Base-by-base conservation (phyloP, 37 sponge, comb jelly and placozoan species). In the Beroe ovata region DNA sequence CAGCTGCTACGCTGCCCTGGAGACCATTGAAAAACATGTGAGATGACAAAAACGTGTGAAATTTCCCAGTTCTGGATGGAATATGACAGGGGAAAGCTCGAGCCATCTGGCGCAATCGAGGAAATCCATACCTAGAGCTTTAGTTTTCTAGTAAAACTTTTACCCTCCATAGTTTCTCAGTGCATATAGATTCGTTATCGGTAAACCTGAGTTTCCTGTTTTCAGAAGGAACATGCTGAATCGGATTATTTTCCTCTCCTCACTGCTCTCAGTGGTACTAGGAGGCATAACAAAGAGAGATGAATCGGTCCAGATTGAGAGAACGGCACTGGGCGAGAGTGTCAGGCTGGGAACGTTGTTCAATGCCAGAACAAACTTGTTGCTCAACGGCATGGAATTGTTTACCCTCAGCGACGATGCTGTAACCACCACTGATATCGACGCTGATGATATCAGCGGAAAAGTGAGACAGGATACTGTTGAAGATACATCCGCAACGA, bases 291-390 rank as follows among this genome's bases (percentile, higher is more conserved):
- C 54, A 16, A 47, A 47, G 54, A 47, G 54, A 47, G 54, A 6
- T 47, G 54, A 47, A 11, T 47, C 54, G 11, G 54, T 16, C 6
- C 54, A 47, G 54, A 6, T 47, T 11, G 54, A 47, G 11, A 6
- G 54, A 47, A 47, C 54, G 6, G 54, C 54, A 22, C 42, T 77
- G 1, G 84, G 84, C 1, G 47, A 77, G 47, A 11, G 11, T 39
- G 38, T 77, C 2, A 77, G 38, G 54, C 35, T 77, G 22, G 84
- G 84, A 25, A 77, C 84, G 11, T 54, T 77, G 47, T 77, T 36
- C 54, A 42, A 39, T 29, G 38, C 35, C 22, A 8, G 84, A 54
- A 77, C 54, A 8, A 42, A 23, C 3, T 29, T 36, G 26, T 21
- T 77, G 84, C n/a, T 32, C 47, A 33, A 42, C 28, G 84, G 84